Percentiles rank a stretch among this genome's conserved stretches.
phyloP scores from a whole-genome alignment of 2,888 invertebrate species.

The Clivina fossor region DNA sequence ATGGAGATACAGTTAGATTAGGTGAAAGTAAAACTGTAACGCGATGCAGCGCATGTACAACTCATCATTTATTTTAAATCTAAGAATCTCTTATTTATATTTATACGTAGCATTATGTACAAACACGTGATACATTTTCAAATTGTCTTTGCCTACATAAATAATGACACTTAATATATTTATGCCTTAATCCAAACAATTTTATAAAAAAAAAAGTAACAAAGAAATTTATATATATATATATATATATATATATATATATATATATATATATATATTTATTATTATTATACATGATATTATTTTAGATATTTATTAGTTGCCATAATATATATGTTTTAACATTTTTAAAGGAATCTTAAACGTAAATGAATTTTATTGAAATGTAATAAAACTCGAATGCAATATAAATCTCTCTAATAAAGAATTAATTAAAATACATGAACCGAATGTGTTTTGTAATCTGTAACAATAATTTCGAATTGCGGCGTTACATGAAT shows the following conservation, averaged over 20 bases:
- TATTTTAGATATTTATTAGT: slow-evolving; percentile 26
- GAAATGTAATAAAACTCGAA: too few species aligned
- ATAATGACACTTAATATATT: too few species aligned
- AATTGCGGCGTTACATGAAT: slow-evolving; percentile 62
- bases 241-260: neutral
- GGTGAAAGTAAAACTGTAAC: slow-evolving; percentile 70
- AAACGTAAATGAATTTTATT: too few species aligned
- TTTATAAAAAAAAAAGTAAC: neutral
- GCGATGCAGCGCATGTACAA: slow-evolving; percentile 67
- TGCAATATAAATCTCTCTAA: slow-evolving; percentile 13
- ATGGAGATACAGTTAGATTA: slow-evolving; percentile 65
- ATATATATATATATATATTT: slow-evolving; percentile 25
- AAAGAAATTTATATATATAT: neutral
- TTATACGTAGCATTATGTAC: slow-evolving; percentile 28
- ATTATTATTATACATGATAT: slow-evolving; percentile 29
- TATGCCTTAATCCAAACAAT: too few species aligned
- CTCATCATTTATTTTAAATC: slow-evolving; percentile 19
- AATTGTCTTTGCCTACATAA: too few species aligned
- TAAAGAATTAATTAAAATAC: slow-evolving; percentile 48
- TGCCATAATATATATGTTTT: slow-evolving; percentile 29
- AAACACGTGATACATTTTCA: too few species aligned
- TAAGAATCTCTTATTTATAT: slow-evolving; percentile 21
- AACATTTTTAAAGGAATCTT: too few species aligned
- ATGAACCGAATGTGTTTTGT: slow-evolving; percentile 57
- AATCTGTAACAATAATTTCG: slow-evolving; percentile 65